phyloP scores from a whole-genome alignment of 1,140 invertebrate genomes.

The Heliconius nattereri region DNA sequence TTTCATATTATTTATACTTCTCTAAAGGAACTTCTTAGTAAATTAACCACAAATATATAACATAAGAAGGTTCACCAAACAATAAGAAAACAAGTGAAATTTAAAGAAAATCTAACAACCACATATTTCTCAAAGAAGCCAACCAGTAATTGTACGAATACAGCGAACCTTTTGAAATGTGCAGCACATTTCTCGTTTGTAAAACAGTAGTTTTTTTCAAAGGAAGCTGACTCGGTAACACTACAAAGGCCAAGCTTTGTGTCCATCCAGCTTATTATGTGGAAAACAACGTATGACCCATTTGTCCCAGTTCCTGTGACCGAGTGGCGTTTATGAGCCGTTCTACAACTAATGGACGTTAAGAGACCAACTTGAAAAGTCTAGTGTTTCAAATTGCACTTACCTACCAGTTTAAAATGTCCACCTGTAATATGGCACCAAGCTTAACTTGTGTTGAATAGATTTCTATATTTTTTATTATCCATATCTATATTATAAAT shows the following conservation, averaged over 20 bases:
- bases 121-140: background rate
- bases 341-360: constrained; percentile 29
- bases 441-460: background rate
- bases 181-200: background rate
- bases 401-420: constrained; percentile 6
- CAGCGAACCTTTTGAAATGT: background rate
- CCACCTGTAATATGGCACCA: background rate
- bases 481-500: too few relatives aligned
- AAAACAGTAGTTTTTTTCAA: constrained; percentile 9
- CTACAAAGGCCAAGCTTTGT: constrained; percentile 38
- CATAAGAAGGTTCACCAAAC: background rate
- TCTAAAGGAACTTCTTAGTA: background rate
- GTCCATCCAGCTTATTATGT: constrained; percentile 43
- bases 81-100: background rate
- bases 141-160: constrained; percentile 13
- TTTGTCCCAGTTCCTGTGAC: constrained; percentile 35
- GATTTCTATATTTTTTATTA: background rate
- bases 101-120: background rate
- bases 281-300: constrained; percentile 40
- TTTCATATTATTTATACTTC: too few relatives aligned
- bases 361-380: constrained; percentile 26
- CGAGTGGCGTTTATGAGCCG: constrained; percentile 28
- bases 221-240: constrained; percentile 26
- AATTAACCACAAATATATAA: background rate
- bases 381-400: constrained; percentile 28